Base-by-base conservation (phyloP, 2,113 vertebrate genomes). In the Nycticryphes semicollaris region DNA sequence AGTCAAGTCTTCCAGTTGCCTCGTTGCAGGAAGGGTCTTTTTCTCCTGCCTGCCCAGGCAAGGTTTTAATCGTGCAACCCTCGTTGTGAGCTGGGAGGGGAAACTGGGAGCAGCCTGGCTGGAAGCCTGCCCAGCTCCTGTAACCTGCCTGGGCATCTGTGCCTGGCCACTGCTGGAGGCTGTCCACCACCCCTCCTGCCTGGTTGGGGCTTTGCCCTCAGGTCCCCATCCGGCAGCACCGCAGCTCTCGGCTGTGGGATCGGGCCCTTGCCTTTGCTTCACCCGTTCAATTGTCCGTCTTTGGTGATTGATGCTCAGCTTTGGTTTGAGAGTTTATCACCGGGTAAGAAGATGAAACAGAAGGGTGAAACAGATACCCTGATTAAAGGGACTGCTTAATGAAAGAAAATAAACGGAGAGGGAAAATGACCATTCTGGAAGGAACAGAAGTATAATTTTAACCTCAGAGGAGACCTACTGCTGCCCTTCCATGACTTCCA, bases 341-440 rank as follows among this genome's bases (percentile, higher is more conserved):
- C 27, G 84, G 85, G 74, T 94, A 96, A 89, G 97, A 91, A 90
- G 96, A 96, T 96, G 95, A 92, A 98, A 98, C 90, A 87, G 96
- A 97, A 97, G 95, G 92, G 93, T 96, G 97, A 98, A 98, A 98
- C 28, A 39, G 98, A 98, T 98, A 98, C 97, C 94, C 96, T 96
- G 98, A 99, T 99, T 98, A 99, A 99, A 99, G 98, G 97, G 98
- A 98, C 98, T 98, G 97, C 97, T 97, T 98, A 99, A 99, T 98
- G 98, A 98, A 97, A 93, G 97, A 98, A 99, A 98, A 98, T 97
- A 98, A 98, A 98, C 84, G 77, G 97, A 98, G 96, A 96, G 90
- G 97, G 97, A 97, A 97, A 98, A 95, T 91, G 96, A 97, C 97
- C 89, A 59, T 97, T 97, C 95, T 95, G 96, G 98, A 98, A 98